Percentiles rank a stretch among this genome's conserved stretches.
Evolutionary conservation across 2,888 invertebrate genomes (phyloP).

Genomic region (Lycia hirtaria): DNA sequence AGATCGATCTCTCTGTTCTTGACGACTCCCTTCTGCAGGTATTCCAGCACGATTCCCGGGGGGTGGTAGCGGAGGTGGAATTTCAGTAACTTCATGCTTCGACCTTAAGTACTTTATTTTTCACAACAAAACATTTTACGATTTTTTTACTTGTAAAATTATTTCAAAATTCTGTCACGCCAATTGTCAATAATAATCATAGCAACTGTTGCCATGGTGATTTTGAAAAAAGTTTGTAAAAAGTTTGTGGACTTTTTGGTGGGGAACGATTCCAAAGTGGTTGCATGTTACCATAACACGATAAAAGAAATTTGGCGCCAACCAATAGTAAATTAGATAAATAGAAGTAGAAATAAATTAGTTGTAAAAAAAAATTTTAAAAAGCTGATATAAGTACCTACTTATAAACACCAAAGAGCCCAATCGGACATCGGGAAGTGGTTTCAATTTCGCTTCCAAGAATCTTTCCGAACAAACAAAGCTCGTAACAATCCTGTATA

Average conservation of each 20-base stretch:
- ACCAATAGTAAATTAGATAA: too few species aligned
- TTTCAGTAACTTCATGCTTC: slow-evolving; percentile 88
- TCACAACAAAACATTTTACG: slow-evolving; percentile 38
- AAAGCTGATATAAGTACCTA: too few species aligned
- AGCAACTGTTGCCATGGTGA: background rate
- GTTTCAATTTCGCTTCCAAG: too few species aligned
- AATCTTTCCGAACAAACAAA: too few species aligned
- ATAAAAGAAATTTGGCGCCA: too few species aligned
- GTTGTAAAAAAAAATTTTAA: too few species aligned
- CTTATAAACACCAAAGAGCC: too few species aligned
- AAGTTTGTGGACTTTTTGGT: background rate
- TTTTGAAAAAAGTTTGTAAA: background rate
- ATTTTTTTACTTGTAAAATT: slow-evolving; percentile 46
- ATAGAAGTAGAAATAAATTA: too few species aligned
- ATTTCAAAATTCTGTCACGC: slow-evolving; percentile 53
- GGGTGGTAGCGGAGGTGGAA: slow-evolving; percentile 90
- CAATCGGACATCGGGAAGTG: too few species aligned
- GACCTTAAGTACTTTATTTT: slow-evolving; percentile 13
- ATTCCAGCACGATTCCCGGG: slow-evolving; percentile 89
- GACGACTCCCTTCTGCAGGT: slow-evolving; percentile 81
- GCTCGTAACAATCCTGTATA: too few species aligned
- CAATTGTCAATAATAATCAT: background rate
- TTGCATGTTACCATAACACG: too few species aligned
- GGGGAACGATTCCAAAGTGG: background rate
- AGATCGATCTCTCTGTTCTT: slow-evolving; percentile 88